Percentiles rank a stretch among this genome's conserved stretches.
Conservation (phyloP, 2,888 invertebrate species). For the Meganola albula region DNA sequence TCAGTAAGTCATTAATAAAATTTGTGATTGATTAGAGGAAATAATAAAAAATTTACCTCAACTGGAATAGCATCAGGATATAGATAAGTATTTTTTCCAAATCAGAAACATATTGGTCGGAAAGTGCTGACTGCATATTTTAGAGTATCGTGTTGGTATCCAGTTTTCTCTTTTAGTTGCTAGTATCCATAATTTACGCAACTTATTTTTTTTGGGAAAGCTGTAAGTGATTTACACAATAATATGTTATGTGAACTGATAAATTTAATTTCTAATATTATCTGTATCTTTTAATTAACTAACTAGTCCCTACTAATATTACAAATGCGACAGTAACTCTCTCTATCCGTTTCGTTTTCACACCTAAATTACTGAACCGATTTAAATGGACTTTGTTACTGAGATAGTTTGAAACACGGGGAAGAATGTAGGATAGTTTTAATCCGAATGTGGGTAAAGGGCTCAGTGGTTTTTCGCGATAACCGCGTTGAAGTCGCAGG, state of each 20-base stretch:
- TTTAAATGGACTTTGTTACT: too few relatives aligned
- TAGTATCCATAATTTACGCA: background rate
- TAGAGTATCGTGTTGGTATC: background rate
- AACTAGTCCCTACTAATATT: background rate
- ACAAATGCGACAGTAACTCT: background rate
- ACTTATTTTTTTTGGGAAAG: background rate
- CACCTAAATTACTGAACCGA: too few relatives aligned
- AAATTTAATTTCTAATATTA: too few relatives aligned
- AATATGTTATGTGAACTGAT: too few relatives aligned
- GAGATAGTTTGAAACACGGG: too few relatives aligned
- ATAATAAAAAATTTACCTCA: too few relatives aligned
- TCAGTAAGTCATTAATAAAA: too few relatives aligned
- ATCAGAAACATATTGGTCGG: background rate
- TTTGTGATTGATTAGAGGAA: too few relatives aligned
- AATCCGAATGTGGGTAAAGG: too few relatives aligned
- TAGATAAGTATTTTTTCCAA: background rate
- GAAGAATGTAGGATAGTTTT: too few relatives aligned
- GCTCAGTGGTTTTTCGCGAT: too few relatives aligned
- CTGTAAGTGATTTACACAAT: background rate
- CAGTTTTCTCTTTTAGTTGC: background rate
- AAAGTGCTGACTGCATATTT: background rate
- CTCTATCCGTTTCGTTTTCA: background rate
- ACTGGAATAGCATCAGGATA: background rate
- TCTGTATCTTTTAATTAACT: background rate
- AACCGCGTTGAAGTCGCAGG: too few relatives aligned